phyloP scores from a whole-genome alignment of 2,797 vertebrate species.

The Botia almorhae region DNA sequence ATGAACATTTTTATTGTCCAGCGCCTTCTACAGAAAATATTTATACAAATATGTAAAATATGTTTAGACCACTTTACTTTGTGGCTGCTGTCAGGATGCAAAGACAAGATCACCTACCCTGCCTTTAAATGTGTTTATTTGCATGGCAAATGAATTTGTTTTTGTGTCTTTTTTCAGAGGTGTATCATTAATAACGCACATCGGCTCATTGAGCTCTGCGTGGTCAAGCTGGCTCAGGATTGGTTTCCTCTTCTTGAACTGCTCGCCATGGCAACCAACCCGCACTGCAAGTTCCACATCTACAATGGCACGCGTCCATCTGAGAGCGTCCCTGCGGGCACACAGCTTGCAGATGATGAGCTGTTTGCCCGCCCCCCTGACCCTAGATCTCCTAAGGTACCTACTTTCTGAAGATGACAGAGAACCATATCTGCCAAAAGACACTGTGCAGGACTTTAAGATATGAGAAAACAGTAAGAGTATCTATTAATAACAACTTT shows the following conservation, averaged over 20 bases:
- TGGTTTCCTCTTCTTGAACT: slow-evolving; percentile 99
- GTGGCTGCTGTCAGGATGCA: too few species aligned
- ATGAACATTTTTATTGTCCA: too few species aligned
- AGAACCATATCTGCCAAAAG: too few species aligned
- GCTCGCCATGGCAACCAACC: slow-evolving; percentile 98
- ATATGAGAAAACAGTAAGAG: too few species aligned
- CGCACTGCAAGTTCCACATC: slow-evolving; percentile 99
- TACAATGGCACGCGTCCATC: slow-evolving; percentile 98
- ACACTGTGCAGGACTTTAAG: too few species aligned
- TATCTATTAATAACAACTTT: too few species aligned
- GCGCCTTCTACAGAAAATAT: too few species aligned
- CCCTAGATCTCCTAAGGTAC: slow-evolving; percentile 94
- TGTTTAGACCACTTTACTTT: too few species aligned
- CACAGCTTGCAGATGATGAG: slow-evolving; percentile 94
- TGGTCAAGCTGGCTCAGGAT: slow-evolving; percentile 98
- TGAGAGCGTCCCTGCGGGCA: slow-evolving; percentile 93
- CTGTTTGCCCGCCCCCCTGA: slow-evolving; percentile 96
- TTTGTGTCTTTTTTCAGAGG: slow-evolving; percentile 76
- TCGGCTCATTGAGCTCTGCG: slow-evolving; percentile 95
- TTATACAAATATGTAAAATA: too few species aligned
- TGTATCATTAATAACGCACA: slow-evolving; percentile 99
- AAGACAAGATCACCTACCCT: too few species aligned
- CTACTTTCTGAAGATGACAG: too few species aligned
- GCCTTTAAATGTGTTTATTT: not conserved
- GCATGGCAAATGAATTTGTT: not conserved